Evolutionary conservation across 2,888 invertebrate genomes (phyloP), one percentile per base, ranked within the genome.

Genomic region (Coleophora deauratella): DNA sequence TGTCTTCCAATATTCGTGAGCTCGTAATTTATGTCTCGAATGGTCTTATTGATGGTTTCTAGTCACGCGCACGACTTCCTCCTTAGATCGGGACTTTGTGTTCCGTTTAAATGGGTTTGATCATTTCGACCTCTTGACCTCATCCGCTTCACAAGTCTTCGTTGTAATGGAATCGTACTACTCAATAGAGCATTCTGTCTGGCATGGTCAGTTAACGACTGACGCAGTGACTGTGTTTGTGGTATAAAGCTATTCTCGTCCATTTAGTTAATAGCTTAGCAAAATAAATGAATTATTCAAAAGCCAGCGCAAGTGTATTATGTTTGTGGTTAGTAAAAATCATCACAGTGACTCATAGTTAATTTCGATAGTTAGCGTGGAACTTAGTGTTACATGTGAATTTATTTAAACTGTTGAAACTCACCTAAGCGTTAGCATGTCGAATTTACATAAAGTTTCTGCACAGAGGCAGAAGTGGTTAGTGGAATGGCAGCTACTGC

Each of bases 211-310:
- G 41, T 47, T 53, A 52, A 43, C 42, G 41, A 48, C 44, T 46
- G 46, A 47, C 44, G 40, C 41, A 46, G 40, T 51, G 38, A 45
- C 44, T 49, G 44, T 50, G 51, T 50, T 50, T 48, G 59, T 49
- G 55, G 59, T 57, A 49, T 59, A 21, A 4, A 47, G 47, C 40
- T 49, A 51, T 69, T 66, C 63, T 61, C 36, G 44, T 49, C 44
- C 54, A 58, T 49, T 52, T 57, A 50, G 50, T 54, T 53, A 60
- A 54, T 61, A 54, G 51, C 50, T 55, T 46, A 56, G 52, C 49
- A 56, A 68, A 62, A 59, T 49, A 45, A 51, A 66, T 71, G 59
- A 73, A 70, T 71, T 65, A 71, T 72, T 66, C 61, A 67, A 54
- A 55, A 55, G 51, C 49, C 50, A 21, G 21, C 21, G 21, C 21